A percentile compares a stretch with the other conserved stretches of the same genome.
These are phyloP conservation scores for Chrysolophus pictus DNA, from an alignment of 2,797 vertebrate genomes.

Conservation along the genomic window DNA sequence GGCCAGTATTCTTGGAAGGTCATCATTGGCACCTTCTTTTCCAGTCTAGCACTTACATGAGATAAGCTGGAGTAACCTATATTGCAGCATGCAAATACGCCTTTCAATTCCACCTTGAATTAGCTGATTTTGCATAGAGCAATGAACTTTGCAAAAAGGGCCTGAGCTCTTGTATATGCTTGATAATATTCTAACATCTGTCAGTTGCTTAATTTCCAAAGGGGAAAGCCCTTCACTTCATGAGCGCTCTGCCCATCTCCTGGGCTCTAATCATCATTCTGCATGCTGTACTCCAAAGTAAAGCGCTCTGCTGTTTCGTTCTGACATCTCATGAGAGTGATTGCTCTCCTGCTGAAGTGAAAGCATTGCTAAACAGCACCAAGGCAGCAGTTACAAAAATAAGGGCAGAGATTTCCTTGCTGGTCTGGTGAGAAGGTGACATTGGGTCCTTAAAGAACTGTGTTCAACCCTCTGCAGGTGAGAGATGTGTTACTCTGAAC, in stretches of 20 bases:
- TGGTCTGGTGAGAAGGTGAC: not conserved
- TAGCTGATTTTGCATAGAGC: not conserved
- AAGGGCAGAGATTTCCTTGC: not conserved
- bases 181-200: constrained; percentile 5
- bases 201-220: constrained; percentile 13
- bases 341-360: constrained; percentile 24
- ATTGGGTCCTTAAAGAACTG: not conserved
- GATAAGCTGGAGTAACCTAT: not conserved
- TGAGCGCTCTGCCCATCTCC: not conserved
- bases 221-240: not conserved
- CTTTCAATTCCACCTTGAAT: constrained; percentile 1
- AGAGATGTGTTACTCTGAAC: not conserved
- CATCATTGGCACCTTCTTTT: accelerated
- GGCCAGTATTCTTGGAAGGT: not conserved
- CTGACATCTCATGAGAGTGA: constrained; percentile 44
- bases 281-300: not conserved
- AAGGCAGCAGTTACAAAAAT: constrained; percentile 8
- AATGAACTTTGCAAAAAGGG: not conserved
- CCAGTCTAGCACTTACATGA: not conserved
- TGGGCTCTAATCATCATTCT: constrained; percentile 9
- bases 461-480: not conserved
- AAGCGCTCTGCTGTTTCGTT: constrained; percentile 5
- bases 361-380: constrained; percentile 44
- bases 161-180: not conserved
- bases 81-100: not conserved